Conservation (phyloP, 2,797 vertebrate genomes). For the Phrynocephalus guinanensis region DNA sequence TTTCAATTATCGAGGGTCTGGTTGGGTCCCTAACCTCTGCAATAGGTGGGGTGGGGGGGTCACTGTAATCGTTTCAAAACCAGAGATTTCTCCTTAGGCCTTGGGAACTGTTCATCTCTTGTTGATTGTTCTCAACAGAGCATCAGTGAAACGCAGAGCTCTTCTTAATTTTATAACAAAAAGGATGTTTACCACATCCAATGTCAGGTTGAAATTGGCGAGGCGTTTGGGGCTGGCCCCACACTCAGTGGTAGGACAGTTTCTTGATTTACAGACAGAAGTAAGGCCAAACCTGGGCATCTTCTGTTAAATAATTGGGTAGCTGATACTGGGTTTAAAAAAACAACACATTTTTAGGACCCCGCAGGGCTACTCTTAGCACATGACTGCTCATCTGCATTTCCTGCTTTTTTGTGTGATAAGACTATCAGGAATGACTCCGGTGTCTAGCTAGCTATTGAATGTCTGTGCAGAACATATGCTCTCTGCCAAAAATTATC, state of each 20-base stretch:
- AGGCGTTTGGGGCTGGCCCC: not conserved
- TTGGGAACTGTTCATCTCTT: not conserved
- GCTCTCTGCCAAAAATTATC: not conserved
- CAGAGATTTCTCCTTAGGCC: slow-evolving; percentile 27
- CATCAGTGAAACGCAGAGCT: slow-evolving; percentile 51
- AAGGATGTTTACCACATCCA: not conserved
- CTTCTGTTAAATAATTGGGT: not conserved
- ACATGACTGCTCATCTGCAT: not conserved
- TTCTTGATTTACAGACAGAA: not conserved
- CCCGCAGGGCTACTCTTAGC: no score
- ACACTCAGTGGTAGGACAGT: not conserved
- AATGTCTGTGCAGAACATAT: not conserved
- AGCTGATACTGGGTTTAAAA: no score
- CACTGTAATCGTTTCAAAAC: not conserved
- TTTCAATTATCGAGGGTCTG: no score
- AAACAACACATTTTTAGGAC: not conserved
- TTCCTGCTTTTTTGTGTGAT: not conserved
- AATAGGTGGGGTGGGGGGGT: no score
- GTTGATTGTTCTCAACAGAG: slow-evolving; percentile 64
- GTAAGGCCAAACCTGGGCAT: not conserved
- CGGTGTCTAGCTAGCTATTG: not conserved
- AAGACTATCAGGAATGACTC: not conserved
- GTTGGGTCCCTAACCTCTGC: no score
- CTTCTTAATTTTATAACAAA: slow-evolving; percentile 9
- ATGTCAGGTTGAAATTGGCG: not conserved